phyloP scores from a whole-genome alignment of 2,888 invertebrate species.

The Pristionchus mayeri region DNA sequence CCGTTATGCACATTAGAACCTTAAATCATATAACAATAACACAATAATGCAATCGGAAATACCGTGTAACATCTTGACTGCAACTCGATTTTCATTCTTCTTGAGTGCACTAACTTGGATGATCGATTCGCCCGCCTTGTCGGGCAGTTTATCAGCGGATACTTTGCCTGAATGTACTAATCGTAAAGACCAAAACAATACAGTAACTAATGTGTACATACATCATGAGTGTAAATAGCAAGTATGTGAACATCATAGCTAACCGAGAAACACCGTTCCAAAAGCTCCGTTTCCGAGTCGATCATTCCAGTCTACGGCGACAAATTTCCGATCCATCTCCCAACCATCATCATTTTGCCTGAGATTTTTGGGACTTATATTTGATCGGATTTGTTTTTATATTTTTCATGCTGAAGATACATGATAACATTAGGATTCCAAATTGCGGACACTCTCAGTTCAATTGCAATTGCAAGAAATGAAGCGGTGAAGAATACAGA shows the following conservation, averaged over 20 bases:
- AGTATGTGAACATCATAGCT: not conserved
- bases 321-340: slow-evolving; percentile 10
- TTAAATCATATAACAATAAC: too few relatives aligned
- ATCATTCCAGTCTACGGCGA: slow-evolving; percentile 2
- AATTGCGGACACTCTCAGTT: not conserved
- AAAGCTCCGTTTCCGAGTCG: slow-evolving; percentile 20
- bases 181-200: too few relatives aligned
- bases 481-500: too few relatives aligned
- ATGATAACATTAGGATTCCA: not conserved
- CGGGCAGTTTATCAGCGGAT: not conserved
- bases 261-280: slow-evolving; percentile 39
- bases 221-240: too few relatives aligned
- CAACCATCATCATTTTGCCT: not conserved
- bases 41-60: too few relatives aligned
- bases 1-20: too few relatives aligned
- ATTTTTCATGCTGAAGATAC: not conserved
- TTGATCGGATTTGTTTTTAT: not conserved
- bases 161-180: slow-evolving; percentile 15
- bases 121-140: slow-evolving; percentile 6
- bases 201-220: too few relatives aligned
- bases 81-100: slow-evolving; percentile 14
- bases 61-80: slow-evolving; percentile 45
- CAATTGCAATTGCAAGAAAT: not conserved
- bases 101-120: slow-evolving; percentile 12
- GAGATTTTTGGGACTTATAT: not conserved